Conservation (phyloP, 2,888 invertebrate genomes). For the Eugnorisma glareosa region DNA sequence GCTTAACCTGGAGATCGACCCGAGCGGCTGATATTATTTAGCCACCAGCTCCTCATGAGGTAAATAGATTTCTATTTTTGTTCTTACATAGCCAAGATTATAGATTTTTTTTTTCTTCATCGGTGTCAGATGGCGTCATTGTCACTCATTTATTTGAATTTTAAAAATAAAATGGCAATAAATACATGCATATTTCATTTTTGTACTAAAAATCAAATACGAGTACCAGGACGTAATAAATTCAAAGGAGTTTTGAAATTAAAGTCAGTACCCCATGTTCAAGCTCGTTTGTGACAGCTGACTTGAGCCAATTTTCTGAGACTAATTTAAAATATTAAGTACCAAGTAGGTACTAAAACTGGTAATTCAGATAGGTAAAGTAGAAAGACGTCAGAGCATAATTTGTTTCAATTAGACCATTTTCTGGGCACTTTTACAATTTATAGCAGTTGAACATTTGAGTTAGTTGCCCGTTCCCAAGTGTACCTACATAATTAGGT, state of each 20-base stretch:
- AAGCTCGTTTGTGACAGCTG: slow-evolving; percentile 31
- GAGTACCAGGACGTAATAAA: not conserved
- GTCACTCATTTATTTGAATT: not conserved
- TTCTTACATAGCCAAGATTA: not conserved
- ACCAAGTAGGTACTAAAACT: slow-evolving; percentile 30
- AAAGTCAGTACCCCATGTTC: slow-evolving; percentile 10
- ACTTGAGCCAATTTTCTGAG: slow-evolving; percentile 19
- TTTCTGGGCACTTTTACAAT: slow-evolving; percentile 15
- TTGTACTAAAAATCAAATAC: not conserved
- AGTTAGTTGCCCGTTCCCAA: not conserved
- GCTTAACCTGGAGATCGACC: too few relatives aligned
- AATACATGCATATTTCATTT: not conserved
- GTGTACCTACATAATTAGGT: not conserved
- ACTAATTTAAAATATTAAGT: slow-evolving; percentile 31
- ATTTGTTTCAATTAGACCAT: slow-evolving; percentile 37
- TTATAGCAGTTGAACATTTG: slow-evolving; percentile 22
- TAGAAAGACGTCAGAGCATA: slow-evolving; percentile 25
- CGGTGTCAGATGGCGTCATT: too few relatives aligned
- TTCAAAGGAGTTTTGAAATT: not conserved
- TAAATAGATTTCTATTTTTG: not conserved
- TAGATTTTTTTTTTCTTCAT: too few relatives aligned
- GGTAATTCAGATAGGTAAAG: slow-evolving; percentile 33
- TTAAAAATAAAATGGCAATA: not conserved
- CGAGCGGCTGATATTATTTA: too few relatives aligned
- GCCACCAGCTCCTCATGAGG: too few relatives aligned